Percentiles rank a stretch among this genome's conserved stretches.
Evolutionary conservation across 2,113 vertebrate genomes (phyloP).

Genomic region (Prionailurus viverrinus): DNA sequence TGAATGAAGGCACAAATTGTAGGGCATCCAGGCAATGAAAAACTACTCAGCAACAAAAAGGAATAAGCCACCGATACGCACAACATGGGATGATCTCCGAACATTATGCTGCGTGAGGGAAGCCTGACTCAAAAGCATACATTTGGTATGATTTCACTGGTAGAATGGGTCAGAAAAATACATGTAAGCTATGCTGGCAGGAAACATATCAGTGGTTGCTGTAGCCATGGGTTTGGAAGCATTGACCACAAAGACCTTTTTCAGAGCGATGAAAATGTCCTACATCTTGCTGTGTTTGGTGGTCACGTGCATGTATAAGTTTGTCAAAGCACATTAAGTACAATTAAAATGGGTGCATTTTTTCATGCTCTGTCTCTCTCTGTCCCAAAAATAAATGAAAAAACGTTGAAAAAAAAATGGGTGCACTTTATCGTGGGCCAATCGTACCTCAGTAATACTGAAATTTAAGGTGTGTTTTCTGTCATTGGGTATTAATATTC

Average conservation of each 20-base stretch:
- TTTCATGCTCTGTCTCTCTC: background rate
- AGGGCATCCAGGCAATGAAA: background rate
- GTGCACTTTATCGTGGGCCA: background rate
- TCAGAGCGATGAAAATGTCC: background rate
- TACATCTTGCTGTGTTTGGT: background rate
- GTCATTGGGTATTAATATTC: background rate
- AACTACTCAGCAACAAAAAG: background rate
- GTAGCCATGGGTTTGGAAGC: too few relatives aligned
- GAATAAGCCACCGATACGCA: background rate
- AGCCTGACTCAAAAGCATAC: background rate
- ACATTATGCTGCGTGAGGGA: too few relatives aligned
- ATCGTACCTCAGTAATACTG: background rate
- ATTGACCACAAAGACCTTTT: background rate
- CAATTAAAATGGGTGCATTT: background rate
- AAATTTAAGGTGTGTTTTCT: background rate
- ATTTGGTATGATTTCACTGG: background rate
- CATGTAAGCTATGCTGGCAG: background rate
- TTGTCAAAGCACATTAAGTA: background rate
- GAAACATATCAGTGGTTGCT: background rate
- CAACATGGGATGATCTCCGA: background rate
- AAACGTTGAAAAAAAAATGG: background rate
- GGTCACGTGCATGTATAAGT: background rate
- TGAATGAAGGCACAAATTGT: background rate
- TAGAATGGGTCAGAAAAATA: background rate
- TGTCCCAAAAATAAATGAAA: too few relatives aligned